Evolutionary conservation across 2,888 invertebrate species (phyloP), one percentile per base, ranked within the genome.

Genomic region (Megamerina dolium): DNA sequence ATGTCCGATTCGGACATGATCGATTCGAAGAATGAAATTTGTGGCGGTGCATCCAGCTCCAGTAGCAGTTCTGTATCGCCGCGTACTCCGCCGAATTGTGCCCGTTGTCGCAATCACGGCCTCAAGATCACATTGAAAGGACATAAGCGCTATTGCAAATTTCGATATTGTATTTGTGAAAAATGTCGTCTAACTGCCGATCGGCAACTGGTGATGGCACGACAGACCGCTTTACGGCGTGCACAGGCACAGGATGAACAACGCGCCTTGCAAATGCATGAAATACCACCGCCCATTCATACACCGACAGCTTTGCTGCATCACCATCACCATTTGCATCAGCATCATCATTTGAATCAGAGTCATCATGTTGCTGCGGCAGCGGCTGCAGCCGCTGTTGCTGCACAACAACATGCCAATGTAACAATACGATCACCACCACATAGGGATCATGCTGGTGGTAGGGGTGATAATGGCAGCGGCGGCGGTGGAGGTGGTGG

Each of bases 131-230:
- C 83, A 70, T 77, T 93, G 52, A 91, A 90, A 72, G 92, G 90
- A 13, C 94, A 94, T 75, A 94, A 94, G 70, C 79, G 90, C 21
- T 91, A 90, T 73, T 95, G 94, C 77, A 81, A 82, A 61, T 92
- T 78, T 73, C 82, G 88, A 51, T 77, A 80, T 64, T 93, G 93
- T 73, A 79, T 75, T 48, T 94, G 94, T 73, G 83, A 85, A 54
- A 88, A 88, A 73, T 94, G 94, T 68, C 80, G 83, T 49, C 74
- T 90, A 45, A 91, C 92, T 1, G 86, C 87, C 0, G 89, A 91
- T 62, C 74, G 93, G 35, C 92, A 92, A 72, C 75, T 85, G 14
- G 87, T 91, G 45, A 93, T 92, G 92, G 92, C 92, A 46, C 74
- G 79, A 62, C 88, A 91, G 74, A 91, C 90, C 19, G 90, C 91